Percentiles rank a stretch among this genome's conserved stretches.
Conservation (phyloP, 2,113 vertebrate species). For the Polypterus bichir region DNA sequence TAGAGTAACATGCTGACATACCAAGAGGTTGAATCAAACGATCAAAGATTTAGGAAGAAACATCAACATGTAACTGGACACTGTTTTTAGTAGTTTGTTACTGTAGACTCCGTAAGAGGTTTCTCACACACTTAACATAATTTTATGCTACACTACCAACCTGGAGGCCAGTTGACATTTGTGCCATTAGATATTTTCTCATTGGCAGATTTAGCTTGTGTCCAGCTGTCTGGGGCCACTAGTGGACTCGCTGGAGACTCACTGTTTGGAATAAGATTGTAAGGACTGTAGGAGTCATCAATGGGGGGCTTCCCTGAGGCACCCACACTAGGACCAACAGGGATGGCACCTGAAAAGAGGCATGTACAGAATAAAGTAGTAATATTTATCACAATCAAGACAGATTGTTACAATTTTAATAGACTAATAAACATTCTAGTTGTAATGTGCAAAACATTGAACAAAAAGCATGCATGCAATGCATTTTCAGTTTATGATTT, state of each 20-base stretch:
- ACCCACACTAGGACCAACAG: constrained; percentile 76
- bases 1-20: neutral
- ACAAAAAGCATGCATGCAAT: too few species aligned
- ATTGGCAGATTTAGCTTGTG: constrained; percentile 80
- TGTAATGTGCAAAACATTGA: too few species aligned
- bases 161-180: constrained; percentile 96
- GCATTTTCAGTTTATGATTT: too few species aligned
- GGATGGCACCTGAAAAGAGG: constrained; percentile 66
- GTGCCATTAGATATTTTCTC: constrained; percentile 93
- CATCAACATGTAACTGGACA: too few species aligned
- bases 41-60: too few species aligned
- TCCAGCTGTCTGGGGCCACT: constrained; percentile 87
- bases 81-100: too few species aligned
- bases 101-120: too few species aligned
- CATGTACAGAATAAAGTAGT: neutral
- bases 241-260: constrained; percentile 84
- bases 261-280: constrained; percentile 77
- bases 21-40: too few species aligned
- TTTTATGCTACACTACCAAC: constrained; percentile 33
- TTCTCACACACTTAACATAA: too few species aligned
- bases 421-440: too few species aligned
- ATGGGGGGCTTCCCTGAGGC: constrained; percentile 78
- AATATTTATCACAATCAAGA: constrained; percentile 6
- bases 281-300: constrained; percentile 88
- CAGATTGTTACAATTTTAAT: neutral